Conservation (phyloP, 35 echinoderm and acorn worm species). For the Stichopus chloronotus region DNA sequence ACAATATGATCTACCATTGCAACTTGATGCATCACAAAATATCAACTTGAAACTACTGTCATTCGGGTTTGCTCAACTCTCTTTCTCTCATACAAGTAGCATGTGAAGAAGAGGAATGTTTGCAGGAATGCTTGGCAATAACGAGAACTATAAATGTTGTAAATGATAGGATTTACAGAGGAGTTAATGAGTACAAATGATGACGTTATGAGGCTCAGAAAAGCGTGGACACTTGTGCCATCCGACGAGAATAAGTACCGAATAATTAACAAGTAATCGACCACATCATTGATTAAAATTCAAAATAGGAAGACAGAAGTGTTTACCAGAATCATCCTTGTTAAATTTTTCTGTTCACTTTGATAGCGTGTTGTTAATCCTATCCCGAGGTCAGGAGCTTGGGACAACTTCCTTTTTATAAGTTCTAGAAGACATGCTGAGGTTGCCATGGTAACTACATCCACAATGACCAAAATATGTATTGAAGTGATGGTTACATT, state of each 20-base stretch:
- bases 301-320: background rate
- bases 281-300: background rate
- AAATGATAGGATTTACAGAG: constrained; percentile 21
- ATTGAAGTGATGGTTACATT: background rate
- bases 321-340: constrained; percentile 28
- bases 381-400: background rate
- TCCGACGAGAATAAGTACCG: background rate
- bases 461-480: background rate
- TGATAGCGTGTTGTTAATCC: background rate
- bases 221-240: background rate
- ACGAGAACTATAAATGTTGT: background rate
- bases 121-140: background rate
- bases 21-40: too few relatives aligned
- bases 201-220: background rate
- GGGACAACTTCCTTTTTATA: background rate
- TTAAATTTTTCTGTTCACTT: background rate
- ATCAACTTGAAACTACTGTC: too few relatives aligned
- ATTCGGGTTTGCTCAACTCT: too few relatives aligned
- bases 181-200: background rate
- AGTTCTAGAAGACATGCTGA: background rate
- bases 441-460: background rate
- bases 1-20: too few relatives aligned
- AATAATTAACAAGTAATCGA: background rate
- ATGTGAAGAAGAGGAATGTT: background rate
- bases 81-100: too few relatives aligned